Base-by-base conservation (phyloP, 53 echinoderm and acorn worm genomes). In the Zoroaster sp. region DNA sequence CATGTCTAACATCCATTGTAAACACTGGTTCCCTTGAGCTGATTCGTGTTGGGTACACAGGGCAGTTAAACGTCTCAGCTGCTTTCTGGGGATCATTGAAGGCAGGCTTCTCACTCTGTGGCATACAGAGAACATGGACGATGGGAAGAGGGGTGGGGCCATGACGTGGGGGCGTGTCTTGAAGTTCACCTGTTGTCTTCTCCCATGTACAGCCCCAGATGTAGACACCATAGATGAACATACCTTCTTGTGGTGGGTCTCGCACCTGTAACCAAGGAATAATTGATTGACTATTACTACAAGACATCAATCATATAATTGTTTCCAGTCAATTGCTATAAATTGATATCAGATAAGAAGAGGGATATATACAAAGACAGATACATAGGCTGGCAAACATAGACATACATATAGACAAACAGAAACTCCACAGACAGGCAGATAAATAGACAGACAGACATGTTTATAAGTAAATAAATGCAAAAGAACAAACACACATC, bases 141-240 rank as follows among this genome's bases (percentile, higher is more conserved):
- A 98, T 98, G 40, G 98, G 98, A 0, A 98, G 94, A 30, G 94
- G 98, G 78, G 98, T 98, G 78, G 98, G 95, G 46, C 98, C 98
- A 75, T 94, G 94, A 15, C 92, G 92, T 2, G 98, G 94, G 33
- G 98, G 94, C 1, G 93, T 92, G 93, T 98, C 98, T 74, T 98
- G 98, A 5, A 98, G 94, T 75, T 98, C 98, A 9, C 95, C 98
- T 1, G 98, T 98, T 0, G 98, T 98, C 80, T 98, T 98, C 91
- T 98, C 98, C 98, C 98, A 98, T 2, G 97, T 95, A 72, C 97
- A 97, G 4, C 97, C 97, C 97, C 97, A 97, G 70, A 97, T 94
- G 94, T 97, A 97, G 87, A 97, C 88, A 35, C 97, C 97, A 21
- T 97, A 95, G 53, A 97, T 88, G 21, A 97, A 97, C 97, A 97